Evolutionary conservation across 2,888 invertebrate genomes (phyloP), one percentile per base, ranked within the genome.

Genomic region (Hemicrepidius hirtus): DNA sequence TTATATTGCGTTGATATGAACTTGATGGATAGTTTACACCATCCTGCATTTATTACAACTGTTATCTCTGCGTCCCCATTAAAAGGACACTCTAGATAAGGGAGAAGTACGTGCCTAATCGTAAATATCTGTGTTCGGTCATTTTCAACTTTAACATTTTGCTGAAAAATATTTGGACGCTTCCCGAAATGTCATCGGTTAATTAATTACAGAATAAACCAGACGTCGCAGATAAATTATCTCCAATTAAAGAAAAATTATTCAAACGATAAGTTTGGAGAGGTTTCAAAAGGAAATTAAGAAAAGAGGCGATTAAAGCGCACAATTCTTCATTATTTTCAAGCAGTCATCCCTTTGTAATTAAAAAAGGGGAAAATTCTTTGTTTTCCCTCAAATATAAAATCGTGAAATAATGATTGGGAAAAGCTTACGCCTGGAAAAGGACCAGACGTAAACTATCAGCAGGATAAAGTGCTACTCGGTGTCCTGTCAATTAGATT

Each of bases 1-100:
- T 24, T 66, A 60, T 16, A 60, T 60, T 24, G 44, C 60, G 40
- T 24, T 24, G 60, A 40, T 60, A 41, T 60, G 24, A 60, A 44
- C 60, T 60, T 60, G 60, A 60, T 60, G 60, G 60, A 60, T 60
- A 60, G 60, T 60, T 60, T 60, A 44, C 44, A 21, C n/a, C 60
- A 60, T 40, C 60, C 41, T 28, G 44, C 60, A 60, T 60, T 60
- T 60, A 60, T 60, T 60, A 60, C 41, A 28, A 55, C 40, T 24
- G 24, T 28, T 60, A 60, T 60, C 60, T 60, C 24, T n/a, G 37
- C 12, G 12, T 9, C 1, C 6, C 57, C 57, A 57, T 57, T 57
- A 57, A 37, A 57, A 37, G 21, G 37, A n/a, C 57, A 21, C 57
- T 13, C 12, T 3, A 37, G 57, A 57, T 57, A 53, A 13, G 7